phyloP scores from a whole-genome alignment of 23 tunicate genomes.

The Halocynthia aurantium region DNA sequence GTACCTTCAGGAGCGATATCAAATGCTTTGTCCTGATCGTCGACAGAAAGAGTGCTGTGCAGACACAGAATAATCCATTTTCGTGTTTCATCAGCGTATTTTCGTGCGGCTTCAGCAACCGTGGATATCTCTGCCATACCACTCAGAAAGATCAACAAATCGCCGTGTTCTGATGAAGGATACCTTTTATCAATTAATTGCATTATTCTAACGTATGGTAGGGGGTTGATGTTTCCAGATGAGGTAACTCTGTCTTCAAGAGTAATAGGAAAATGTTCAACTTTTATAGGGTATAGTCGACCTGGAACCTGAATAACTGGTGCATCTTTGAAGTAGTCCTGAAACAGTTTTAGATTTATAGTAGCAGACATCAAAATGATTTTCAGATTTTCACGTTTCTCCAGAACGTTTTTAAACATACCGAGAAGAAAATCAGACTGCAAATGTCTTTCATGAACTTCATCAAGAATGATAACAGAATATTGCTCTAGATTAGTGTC shows the following conservation, averaged over 20 bases:
- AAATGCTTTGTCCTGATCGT: slow-evolving; percentile 95
- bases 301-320: slow-evolving; percentile 99
- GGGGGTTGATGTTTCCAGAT: slow-evolving; percentile 65
- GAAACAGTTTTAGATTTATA: slow-evolving; percentile 79
- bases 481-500: slow-evolving; percentile 64
- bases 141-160: slow-evolving; percentile 85
- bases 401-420: slow-evolving; percentile 44
- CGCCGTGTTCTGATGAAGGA: slow-evolving; percentile 84
- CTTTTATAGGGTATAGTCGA: slow-evolving; percentile 83
- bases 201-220: slow-evolving; percentile 80
- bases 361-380: slow-evolving; percentile 94
- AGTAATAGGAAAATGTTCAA: slow-evolving; percentile 79
- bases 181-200: slow-evolving; percentile 92
- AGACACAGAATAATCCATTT: slow-evolving; percentile 94
- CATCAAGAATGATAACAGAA: slow-evolving; percentile 82
- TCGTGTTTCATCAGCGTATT: slow-evolving; percentile 77
- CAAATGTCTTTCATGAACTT: slow-evolving; percentile 92
- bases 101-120: slow-evolving; percentile 73
- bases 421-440: slow-evolving; percentile 92
- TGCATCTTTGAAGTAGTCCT: slow-evolving; percentile 68
- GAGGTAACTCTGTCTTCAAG: slow-evolving; percentile 43
- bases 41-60: slow-evolving; percentile 83
- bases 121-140: slow-evolving; percentile 97
- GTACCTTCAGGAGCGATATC: slow-evolving; percentile 92
- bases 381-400: slow-evolving; percentile 30